A percentile compares a stretch with the other conserved stretches of the same genome.
These are phyloP conservation scores for Cheirogaleus medius DNA, from an alignment of 2,113 vertebrate genomes.

Conservation along the genomic window DNA sequence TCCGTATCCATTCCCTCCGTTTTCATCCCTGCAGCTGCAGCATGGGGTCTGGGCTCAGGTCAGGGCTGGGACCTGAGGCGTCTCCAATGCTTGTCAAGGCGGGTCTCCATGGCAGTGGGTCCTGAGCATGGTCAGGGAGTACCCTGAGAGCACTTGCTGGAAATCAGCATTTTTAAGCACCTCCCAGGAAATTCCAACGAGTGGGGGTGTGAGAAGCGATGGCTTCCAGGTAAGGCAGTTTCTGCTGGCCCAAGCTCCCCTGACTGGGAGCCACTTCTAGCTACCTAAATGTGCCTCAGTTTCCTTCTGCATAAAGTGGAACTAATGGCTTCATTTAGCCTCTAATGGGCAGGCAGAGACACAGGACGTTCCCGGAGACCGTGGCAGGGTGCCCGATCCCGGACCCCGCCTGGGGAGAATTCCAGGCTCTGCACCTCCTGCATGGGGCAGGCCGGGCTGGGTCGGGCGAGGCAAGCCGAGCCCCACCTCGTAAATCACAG, in stretches of 20 bases:
- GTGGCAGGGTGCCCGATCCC: not conserved
- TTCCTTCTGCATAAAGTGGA: not conserved
- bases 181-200: not conserved
- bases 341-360: not conserved
- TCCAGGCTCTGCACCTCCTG: not conserved
- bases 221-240: not conserved
- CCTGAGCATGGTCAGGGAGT: not conserved
- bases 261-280: not conserved
- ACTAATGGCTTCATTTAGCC: not conserved
- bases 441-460: not conserved
- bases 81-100: not conserved
- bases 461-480: not conserved
- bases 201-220: not conserved
- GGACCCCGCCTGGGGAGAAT: not conserved
- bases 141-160: not conserved
- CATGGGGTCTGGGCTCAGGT: not conserved
- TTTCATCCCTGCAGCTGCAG: not conserved
- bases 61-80: not conserved
- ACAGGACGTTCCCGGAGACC: not conserved
- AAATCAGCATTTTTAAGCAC: not conserved
- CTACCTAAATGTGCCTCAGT: not conserved
- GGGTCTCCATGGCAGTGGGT: not conserved
- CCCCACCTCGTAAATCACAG: slow-evolving; percentile 53
- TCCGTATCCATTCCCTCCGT: not conserved
- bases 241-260: not conserved